These are phyloP conservation scores for Hippasteria phrygiana DNA, from an alignment of 53 echinoderm and acorn worm species.

Conservation along the genomic window DNA sequence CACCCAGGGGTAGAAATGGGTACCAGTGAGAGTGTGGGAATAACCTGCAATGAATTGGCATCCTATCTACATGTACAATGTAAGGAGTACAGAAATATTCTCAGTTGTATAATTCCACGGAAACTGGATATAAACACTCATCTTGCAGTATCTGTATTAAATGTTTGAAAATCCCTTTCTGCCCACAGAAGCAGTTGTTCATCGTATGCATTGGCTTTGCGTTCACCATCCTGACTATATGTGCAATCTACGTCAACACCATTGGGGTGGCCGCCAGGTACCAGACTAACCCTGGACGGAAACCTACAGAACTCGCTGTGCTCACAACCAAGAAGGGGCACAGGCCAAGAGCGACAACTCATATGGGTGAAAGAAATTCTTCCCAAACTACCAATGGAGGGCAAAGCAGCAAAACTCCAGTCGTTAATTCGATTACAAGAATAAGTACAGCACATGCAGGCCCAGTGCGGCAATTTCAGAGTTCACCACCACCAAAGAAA, in stretches of 20 bases:
- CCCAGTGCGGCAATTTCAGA: too few species aligned
- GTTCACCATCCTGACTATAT: neutral
- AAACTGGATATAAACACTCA: too few species aligned
- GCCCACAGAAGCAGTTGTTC: constrained; percentile 3
- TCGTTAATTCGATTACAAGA: neutral
- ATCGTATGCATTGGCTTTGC: constrained; percentile 5
- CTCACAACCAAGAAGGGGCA: neutral
- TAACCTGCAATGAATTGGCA: too few species aligned
- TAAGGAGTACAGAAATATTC: too few species aligned
- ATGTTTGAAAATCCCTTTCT: neutral
- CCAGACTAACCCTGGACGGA: neutral
- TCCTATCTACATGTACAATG: too few species aligned
- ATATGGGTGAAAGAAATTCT: neutral
- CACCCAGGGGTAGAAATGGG: too few species aligned
- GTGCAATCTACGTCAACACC: constrained; percentile 6
- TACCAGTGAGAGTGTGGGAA: too few species aligned
- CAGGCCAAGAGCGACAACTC: neutral
- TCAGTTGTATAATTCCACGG: too few species aligned
- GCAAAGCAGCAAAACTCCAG: neutral
- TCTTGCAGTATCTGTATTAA: too few species aligned
- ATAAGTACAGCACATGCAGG: too few species aligned
- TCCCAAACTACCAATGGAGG: neutral
- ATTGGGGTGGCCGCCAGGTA: neutral
- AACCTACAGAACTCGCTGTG: neutral
- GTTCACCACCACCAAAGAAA: too few species aligned